phyloP scores from a whole-genome alignment of 2,888 invertebrate genomes.

The Drosophila mimetica region DNA sequence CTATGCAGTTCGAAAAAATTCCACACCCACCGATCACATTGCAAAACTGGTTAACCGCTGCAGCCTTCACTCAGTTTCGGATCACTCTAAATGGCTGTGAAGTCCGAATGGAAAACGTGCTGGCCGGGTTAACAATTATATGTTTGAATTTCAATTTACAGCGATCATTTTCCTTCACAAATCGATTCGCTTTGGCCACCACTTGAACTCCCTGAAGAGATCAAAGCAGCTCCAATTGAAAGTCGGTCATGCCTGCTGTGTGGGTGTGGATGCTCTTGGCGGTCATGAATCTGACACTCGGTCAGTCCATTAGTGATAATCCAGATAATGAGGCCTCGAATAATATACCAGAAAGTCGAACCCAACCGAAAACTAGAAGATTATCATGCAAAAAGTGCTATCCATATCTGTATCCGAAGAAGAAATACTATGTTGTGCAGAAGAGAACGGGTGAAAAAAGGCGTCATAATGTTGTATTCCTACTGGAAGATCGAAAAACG shows the following conservation, averaged over 20 bases:
- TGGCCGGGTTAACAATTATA: slow-evolving; percentile 43
- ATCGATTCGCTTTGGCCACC: slow-evolving; percentile 47
- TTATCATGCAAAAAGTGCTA: neutral
- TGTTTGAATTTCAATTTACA: slow-evolving; percentile 48
- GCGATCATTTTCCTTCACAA: slow-evolving; percentile 44
- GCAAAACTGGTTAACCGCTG: slow-evolving; percentile 25
- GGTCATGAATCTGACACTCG: slow-evolving; percentile 11
- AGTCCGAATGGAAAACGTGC: slow-evolving; percentile 32
- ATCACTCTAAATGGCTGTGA: slow-evolving; percentile 30
- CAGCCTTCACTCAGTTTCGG: slow-evolving; percentile 30
- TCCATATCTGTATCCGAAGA: slow-evolving; percentile 3
- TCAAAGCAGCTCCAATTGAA: slow-evolving; percentile 22
- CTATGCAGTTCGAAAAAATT: slow-evolving; percentile 18
- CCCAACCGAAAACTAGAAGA: neutral
- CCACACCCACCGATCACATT: slow-evolving; percentile 31
- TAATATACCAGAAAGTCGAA: neutral
- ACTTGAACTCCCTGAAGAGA: slow-evolving; percentile 24
- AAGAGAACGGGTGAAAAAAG: neutral
- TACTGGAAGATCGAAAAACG: slow-evolving; percentile 3
- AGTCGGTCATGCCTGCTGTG: slow-evolving; percentile 30
- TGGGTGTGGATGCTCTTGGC: slow-evolving; percentile 46
- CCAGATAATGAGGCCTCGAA: neutral
- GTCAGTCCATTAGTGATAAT: slow-evolving; percentile 4
- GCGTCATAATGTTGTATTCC: slow-evolving; percentile 3
- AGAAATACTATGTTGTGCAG: neutral